Evolutionary conservation across 2,113 vertebrate genomes (phyloP), one percentile per base, ranked within the genome.

Genomic region (Dasyornis broadbenti): DNA sequence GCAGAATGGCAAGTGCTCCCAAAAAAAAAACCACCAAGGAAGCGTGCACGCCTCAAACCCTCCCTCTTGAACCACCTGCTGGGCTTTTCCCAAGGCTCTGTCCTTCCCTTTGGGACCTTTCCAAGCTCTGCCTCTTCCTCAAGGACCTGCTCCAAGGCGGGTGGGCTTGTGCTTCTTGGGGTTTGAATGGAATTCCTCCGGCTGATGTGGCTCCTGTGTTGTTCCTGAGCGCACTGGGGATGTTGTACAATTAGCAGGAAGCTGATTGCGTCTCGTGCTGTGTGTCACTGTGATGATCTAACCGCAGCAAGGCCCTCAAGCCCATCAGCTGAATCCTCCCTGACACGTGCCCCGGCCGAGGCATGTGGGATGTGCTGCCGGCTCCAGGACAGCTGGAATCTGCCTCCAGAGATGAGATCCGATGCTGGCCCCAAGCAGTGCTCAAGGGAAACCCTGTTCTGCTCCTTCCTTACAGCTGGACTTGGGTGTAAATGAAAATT

Each of bases 361-460:
- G 9, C 0, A 0, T 8, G 35, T 5, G 28, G 65, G 44, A 14
- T 40, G 44, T 40, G n/a, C n/a, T 68, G 30, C 56, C 0, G 1
- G 44, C 83, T 76, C 63, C 75, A 50, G 64, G 63, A 44, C 9
- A 47, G 50, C 39, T 69, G 50, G 66, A 73, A 40, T 10, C 39
- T 75, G 44, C 39, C 13, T 59, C 31, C 23, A 37, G 66, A 33
- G 40, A 11, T 0, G 2, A 12, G 22, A 20, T 79, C 7, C 33
- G 47, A 3, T 56, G 13, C 13, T 77, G 23, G 6, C 33, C 84
- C 20, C 28, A 5, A 4, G n/a, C 11, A n/a, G 16, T 9, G 20
- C 31, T 30, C 35, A 22, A 27, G 68, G 39, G 42, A 82, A 72
- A 35, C 9, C 52, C n/a, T 49, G 2, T 37, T 65, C 27, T 50